A percentile compares a stretch with the other conserved stretches of the same genome.
Evolutionary conservation across 2,113 vertebrate genomes (phyloP).

Genomic region (Naja naja): DNA sequence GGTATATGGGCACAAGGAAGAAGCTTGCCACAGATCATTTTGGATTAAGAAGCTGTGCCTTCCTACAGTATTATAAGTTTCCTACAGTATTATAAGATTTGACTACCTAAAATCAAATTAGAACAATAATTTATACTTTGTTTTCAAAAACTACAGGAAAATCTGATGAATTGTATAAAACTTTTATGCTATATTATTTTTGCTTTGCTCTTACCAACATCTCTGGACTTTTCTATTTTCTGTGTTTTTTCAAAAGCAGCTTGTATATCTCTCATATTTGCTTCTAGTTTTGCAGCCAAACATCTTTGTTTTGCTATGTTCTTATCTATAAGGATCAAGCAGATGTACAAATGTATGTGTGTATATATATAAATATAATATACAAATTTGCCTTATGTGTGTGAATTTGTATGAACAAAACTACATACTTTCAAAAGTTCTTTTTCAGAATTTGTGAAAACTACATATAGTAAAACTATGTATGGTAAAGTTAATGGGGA

Average conservation of each 20-base stretch:
- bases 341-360: neutral
- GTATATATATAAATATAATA: neutral
- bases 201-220: neutral
- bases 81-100: neutral
- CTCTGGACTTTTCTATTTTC: neutral
- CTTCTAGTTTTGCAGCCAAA: conserved; percentile 17
- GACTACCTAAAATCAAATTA: neutral
- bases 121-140: neutral
- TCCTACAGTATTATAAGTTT: neutral
- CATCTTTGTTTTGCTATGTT: neutral
- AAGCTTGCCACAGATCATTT: neutral
- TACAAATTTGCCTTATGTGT: neutral
- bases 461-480: neutral
- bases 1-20: neutral
- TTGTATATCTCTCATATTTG: conserved; percentile 18
- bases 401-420: neutral
- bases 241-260: neutral
- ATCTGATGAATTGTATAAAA: neutral
- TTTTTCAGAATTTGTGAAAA: neutral
- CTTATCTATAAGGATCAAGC: neutral
- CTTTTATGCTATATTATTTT: neutral
- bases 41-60: neutral
- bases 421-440: neutral
- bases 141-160: neutral
- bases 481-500: neutral